Evolutionary conservation across 2,888 invertebrate genomes (phyloP).

Genomic region (Volucella inflata): DNA sequence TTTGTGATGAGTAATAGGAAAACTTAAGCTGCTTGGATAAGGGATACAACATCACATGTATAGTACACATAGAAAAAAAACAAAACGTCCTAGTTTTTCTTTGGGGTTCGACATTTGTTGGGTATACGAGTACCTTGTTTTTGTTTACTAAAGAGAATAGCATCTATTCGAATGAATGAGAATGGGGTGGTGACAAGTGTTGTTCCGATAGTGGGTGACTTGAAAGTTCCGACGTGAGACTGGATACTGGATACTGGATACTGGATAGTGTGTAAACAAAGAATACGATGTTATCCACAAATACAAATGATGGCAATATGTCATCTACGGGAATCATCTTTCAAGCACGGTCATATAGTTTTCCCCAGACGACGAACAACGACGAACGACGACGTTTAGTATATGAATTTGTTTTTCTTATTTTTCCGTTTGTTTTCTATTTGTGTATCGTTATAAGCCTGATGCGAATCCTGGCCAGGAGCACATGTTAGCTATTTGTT

Average conservation of each 20-base stretch:
- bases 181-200: neutral
- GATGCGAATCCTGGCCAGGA: slow-evolving; percentile 62
- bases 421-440: slow-evolving; percentile 41
- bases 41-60: slow-evolving; percentile 56
- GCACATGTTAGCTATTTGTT: slow-evolving; percentile 73
- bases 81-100: slow-evolving; percentile 59
- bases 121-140: slow-evolving; percentile 60
- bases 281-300: slow-evolving; percentile 74
- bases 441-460: slow-evolving; percentile 61
- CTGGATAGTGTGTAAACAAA: slow-evolving; percentile 69
- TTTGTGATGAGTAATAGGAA: slow-evolving; percentile 66
- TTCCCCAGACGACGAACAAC: slow-evolving; percentile 56
- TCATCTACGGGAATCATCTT: slow-evolving; percentile 76
- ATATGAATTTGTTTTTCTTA: slow-evolving; percentile 55
- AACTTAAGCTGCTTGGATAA: slow-evolving; percentile 68
- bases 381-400: slow-evolving; percentile 39
- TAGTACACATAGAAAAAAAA: too few species aligned
- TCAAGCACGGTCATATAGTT: slow-evolving; percentile 74
- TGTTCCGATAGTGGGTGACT: slow-evolving; percentile 20
- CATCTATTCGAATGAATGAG: slow-evolving; percentile 12
- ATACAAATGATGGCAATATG: slow-evolving; percentile 77
- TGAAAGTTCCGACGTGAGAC: slow-evolving; percentile 53
- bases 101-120: slow-evolving; percentile 46
- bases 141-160: slow-evolving; percentile 57
- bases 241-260: neutral